Percentiles rank a stretch among this genome's conserved stretches.
Conservation (phyloP, 2,888 invertebrate genomes). For the Mesorhabditis sp. region DNA sequence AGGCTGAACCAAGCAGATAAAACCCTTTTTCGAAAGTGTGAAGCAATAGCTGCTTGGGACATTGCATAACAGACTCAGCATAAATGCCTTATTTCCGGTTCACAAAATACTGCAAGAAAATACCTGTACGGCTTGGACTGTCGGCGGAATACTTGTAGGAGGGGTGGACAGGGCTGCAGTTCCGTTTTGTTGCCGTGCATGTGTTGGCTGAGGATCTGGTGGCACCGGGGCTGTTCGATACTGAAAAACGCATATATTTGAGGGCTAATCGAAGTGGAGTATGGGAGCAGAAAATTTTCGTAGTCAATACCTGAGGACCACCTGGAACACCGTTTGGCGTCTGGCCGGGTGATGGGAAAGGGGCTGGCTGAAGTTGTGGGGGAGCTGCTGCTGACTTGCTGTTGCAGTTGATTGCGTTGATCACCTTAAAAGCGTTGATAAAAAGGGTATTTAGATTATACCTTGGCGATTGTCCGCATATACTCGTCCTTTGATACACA, state of each 20-base stretch:
- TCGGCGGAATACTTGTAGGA: constrained; percentile 15
- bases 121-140: background rate
- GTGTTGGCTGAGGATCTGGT: constrained; percentile 45
- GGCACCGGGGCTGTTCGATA: constrained; percentile 25
- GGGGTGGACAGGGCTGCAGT: constrained; percentile 9
- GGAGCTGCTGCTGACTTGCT: constrained; percentile 55
- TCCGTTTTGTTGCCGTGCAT: constrained; percentile 13
- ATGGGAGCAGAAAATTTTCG: no score
- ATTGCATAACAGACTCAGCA: no score
- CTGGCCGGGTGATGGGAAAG: constrained; percentile 21
- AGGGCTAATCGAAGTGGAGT: no score
- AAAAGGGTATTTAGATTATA: background rate
- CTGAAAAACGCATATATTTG: no score
- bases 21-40: no score
- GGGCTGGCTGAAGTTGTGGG: constrained; percentile 43
- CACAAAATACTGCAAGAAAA: background rate
- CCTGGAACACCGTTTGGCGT: background rate
- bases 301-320: no score
- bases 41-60: no score
- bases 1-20: background rate
- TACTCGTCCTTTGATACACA: constrained; percentile 56
- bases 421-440: constrained; percentile 23
- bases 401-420: constrained; percentile 57
- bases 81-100: no score
- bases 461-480: constrained; percentile 57